These are phyloP conservation scores for Conomelus anceps DNA, from an alignment of 2,888 invertebrate species.

Conservation along the genomic window DNA sequence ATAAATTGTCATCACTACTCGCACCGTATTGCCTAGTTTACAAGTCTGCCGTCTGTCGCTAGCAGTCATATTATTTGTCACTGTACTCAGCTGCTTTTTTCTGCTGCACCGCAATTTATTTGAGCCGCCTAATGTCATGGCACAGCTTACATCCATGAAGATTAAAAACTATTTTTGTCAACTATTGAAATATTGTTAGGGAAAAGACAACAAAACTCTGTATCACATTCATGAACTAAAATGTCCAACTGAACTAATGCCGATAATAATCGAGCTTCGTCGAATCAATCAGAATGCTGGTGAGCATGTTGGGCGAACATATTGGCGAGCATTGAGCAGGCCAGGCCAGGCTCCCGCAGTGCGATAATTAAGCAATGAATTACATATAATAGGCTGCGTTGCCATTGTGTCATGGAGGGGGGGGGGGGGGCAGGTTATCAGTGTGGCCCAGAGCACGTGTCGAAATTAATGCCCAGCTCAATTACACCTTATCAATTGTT, in stretches of 20 bases:
- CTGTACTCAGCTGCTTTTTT: too few relatives aligned
- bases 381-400: background rate
- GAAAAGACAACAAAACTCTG: too few relatives aligned
- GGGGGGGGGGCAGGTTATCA: background rate
- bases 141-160: too few relatives aligned
- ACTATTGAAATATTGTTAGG: too few relatives aligned
- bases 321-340: background rate
- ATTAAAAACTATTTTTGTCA: too few relatives aligned
- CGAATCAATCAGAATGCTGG: background rate
- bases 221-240: background rate
- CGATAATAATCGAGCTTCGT: too few relatives aligned
- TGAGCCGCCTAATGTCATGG: too few relatives aligned
- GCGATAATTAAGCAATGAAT: background rate
- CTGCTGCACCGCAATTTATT: too few relatives aligned
- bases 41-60: too few relatives aligned
- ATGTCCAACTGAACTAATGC: background rate
- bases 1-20: too few relatives aligned
- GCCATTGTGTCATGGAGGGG: background rate
- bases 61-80: too few relatives aligned
- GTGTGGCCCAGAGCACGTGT: background rate
- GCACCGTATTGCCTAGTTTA: too few relatives aligned
- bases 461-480: background rate
- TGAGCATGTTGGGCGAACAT: background rate
- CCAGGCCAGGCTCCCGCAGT: background rate
- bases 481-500: background rate